A percentile compares a stretch with the other conserved stretches of the same genome.
phyloP scores from a whole-genome alignment of 2,888 invertebrate species.

The Amiota mariae region DNA sequence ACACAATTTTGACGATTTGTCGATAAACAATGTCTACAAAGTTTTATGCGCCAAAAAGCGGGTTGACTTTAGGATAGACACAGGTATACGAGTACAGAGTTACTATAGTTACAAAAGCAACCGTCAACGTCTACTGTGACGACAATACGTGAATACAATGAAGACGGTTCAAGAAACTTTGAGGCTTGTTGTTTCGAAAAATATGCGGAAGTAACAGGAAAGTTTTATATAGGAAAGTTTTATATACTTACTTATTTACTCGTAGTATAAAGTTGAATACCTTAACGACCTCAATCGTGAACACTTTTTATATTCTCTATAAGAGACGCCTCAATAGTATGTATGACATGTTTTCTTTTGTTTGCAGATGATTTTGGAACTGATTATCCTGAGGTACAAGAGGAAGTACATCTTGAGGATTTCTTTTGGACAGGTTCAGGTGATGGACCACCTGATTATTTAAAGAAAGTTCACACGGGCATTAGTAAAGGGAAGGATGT shows the following conservation, averaged over 20 bases:
- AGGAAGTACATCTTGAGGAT: conserved; percentile 79
- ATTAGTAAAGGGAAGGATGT: conserved; percentile 75
- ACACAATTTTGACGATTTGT: conserved; percentile 60
- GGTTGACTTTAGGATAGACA: too few relatives aligned
- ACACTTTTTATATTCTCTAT: too few relatives aligned
- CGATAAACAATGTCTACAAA: conserved; percentile 60
- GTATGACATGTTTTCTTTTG: not conserved
- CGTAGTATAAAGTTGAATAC: not conserved
- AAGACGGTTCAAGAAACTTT: conserved; percentile 59
- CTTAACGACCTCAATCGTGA: not conserved
- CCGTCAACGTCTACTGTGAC: not conserved
- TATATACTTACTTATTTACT: too few relatives aligned
- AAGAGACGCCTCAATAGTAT: too few relatives aligned
- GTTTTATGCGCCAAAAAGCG: conserved; percentile 39
- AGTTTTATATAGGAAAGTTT: conserved; percentile 30
- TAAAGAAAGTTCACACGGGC: conserved; percentile 74
- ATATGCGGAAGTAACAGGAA: conserved; percentile 22
- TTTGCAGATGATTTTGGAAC: conserved; percentile 63
- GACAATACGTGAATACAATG: too few relatives aligned
- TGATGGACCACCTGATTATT: conserved; percentile 80
- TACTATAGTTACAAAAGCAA: conserved; percentile 64
- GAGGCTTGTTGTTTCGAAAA: conserved; percentile 33
- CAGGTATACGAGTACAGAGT: conserved; percentile 41
- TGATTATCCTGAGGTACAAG: conserved; percentile 68
- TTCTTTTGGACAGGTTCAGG: conserved; percentile 94